A percentile compares a stretch with the other conserved stretches of the same genome.
These are phyloP conservation scores for Lithophane semibrunnea DNA, from an alignment of 2,888 invertebrate species.

Conservation along the genomic window DNA sequence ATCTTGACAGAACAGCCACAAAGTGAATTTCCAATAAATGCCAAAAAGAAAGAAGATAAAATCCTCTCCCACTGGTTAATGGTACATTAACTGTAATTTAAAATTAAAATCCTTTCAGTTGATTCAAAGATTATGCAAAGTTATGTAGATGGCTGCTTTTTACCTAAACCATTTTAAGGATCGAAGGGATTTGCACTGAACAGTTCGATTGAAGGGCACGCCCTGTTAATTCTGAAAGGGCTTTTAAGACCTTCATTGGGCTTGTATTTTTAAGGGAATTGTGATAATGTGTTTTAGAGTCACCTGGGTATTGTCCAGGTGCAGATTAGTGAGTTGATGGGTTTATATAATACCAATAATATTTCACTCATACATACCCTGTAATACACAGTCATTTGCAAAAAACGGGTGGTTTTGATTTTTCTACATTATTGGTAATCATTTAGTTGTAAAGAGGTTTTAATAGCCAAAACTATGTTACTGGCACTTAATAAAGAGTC, in stretches of 20 bases:
- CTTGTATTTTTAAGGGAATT: conserved; percentile 48
- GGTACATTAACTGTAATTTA: conserved; percentile 81
- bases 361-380: background rate
- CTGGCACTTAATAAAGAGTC: too few species aligned
- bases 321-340: background rate
- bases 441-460: too few species aligned
- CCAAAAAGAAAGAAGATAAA: conserved; percentile 62
- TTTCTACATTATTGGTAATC: too few species aligned
- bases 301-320: conserved; percentile 12
- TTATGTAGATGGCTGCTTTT: conserved; percentile 85
- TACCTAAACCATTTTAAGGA: conserved; percentile 73
- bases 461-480: too few species aligned
- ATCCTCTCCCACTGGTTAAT: conserved; percentile 71
- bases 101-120: conserved; percentile 87
- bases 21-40: conserved; percentile 50
- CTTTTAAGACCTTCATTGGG: conserved; percentile 44
- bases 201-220: conserved; percentile 60
- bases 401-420: too few species aligned
- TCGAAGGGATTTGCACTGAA: conserved; percentile 44
- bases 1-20: conserved; percentile 22
- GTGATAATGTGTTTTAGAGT: conserved; percentile 28
- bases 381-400: too few species aligned
- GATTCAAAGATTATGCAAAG: conserved; percentile 87
- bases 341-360: background rate
- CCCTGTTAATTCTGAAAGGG: conserved; percentile 62